Evolutionary conservation across 2,888 invertebrate genomes (phyloP).

Genomic region (Leptopilina drosophilae): DNA sequence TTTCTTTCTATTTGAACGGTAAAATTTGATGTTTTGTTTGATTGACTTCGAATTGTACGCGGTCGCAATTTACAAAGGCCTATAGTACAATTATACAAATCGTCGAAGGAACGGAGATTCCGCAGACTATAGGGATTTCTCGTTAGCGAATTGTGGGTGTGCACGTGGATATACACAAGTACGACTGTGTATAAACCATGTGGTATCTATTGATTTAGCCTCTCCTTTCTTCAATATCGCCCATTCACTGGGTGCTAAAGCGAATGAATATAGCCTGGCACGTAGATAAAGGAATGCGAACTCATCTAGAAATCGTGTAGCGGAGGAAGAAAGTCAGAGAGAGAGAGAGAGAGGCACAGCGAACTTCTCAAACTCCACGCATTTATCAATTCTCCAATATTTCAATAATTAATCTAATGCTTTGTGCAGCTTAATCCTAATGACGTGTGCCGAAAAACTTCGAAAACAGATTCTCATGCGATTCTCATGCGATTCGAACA

Average conservation of each 20-base stretch:
- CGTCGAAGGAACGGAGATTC: constrained; percentile 19
- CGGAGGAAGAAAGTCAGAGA: no score
- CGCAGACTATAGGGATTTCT: constrained; percentile 25
- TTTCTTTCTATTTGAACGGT: no score
- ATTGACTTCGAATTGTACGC: background rate
- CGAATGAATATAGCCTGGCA: constrained; percentile 34
- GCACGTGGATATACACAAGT: constrained; percentile 10
- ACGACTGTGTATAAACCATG: constrained; percentile 7
- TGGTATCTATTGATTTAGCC: constrained; percentile 36
- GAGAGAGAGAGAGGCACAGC: background rate
- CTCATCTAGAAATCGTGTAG: constrained; percentile 25
- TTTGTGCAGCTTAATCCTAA: background rate
- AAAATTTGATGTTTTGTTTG: background rate
- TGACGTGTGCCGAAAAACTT: no score
- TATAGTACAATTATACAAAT: constrained; percentile 23
- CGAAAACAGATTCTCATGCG: no score
- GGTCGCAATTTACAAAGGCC: constrained; percentile 15
- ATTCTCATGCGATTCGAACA: no score
- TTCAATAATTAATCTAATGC: background rate
- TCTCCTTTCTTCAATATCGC: constrained; percentile 29
- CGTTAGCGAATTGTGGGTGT: constrained; percentile 30
- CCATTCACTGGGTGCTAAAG: constrained; percentile 25
- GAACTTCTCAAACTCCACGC: background rate
- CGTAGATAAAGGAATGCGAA: constrained; percentile 34
- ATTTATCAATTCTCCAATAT: constrained; percentile 22